These are phyloP conservation scores for Drosophila grimshawi DNA, from an alignment of 1,140 invertebrate genomes.

Conservation along the genomic window DNA sequence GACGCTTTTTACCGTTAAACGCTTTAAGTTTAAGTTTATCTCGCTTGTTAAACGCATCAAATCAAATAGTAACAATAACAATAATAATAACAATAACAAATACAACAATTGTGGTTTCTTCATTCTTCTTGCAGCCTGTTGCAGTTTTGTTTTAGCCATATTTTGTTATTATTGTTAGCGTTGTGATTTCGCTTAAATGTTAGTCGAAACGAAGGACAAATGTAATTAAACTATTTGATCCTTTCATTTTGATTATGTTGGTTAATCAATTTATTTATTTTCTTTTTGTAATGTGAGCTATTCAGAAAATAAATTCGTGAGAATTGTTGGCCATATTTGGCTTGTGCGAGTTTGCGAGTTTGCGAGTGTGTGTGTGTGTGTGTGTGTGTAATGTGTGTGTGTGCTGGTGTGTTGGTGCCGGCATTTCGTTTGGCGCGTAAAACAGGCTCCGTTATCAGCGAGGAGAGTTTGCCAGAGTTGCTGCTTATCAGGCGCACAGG, in stretches of 20 bases:
- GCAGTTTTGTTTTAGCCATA: slow-evolving; percentile 10
- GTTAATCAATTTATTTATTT: background rate
- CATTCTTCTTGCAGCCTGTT: background rate
- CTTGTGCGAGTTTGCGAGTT: background rate
- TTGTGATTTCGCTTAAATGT: slow-evolving; percentile 3
- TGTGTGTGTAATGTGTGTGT: slow-evolving; percentile 9
- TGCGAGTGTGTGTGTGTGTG: slow-evolving; percentile 7
- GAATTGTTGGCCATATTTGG: slow-evolving; percentile 19
- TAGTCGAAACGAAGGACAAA: slow-evolving; percentile 19
- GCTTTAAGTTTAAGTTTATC: slow-evolving; percentile 53
- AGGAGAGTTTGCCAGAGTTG: slow-evolving; percentile 17
- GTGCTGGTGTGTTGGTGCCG: slow-evolving; percentile 43
- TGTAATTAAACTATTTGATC: slow-evolving; percentile 28
- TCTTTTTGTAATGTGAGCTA: slow-evolving; percentile 12
- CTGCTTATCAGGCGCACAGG: slow-evolving; percentile 47
- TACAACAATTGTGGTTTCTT: slow-evolving; percentile 5
- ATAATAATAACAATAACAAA: slow-evolving; percentile 8
- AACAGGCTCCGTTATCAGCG: slow-evolving; percentile 33
- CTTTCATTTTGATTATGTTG: slow-evolving; percentile 6
- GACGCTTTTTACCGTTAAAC: slow-evolving; percentile 66
- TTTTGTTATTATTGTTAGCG: slow-evolving; percentile 9
- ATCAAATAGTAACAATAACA: slow-evolving; percentile 26
- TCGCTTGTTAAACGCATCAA: slow-evolving; percentile 44
- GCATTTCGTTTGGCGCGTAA: slow-evolving; percentile 72
- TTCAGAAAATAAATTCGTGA: slow-evolving; percentile 5